Conservation (phyloP, 2,888 invertebrate species). For the Steinernema scapterisci region DNA sequence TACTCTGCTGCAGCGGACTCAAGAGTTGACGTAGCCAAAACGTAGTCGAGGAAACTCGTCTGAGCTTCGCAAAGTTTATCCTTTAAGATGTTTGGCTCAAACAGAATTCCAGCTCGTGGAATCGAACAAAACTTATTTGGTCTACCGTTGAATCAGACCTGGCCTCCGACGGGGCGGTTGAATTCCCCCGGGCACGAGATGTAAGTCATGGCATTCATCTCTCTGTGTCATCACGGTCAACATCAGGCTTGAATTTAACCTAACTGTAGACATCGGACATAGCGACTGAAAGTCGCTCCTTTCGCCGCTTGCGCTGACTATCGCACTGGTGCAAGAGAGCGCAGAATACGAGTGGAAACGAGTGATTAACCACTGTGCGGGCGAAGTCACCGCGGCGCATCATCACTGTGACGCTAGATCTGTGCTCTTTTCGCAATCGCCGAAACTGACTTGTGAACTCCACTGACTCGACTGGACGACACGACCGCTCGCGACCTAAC, state of each 20-base stretch:
- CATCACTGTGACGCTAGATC: too few species aligned
- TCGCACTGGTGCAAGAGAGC: slow-evolving; percentile 37
- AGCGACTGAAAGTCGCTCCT: background rate
- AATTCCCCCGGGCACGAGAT: background rate
- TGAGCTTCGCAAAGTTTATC: too few species aligned
- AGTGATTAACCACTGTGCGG: background rate
- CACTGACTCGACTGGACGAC: background rate
- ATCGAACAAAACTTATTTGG: background rate
- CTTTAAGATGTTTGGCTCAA: too few species aligned
- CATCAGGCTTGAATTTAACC: slow-evolving; percentile 29
- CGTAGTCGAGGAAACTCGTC: too few species aligned
- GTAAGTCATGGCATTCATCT: background rate
- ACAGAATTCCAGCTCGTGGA: too few species aligned
- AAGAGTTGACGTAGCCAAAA: too few species aligned
- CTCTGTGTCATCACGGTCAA: slow-evolving; percentile 17
- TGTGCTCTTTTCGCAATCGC: too few species aligned
- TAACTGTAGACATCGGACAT: slow-evolving; percentile 7
- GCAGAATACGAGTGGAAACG: background rate
- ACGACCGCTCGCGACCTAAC: too few species aligned
- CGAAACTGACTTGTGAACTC: too few species aligned
- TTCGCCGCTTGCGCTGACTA: background rate
- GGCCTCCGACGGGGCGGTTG: background rate
- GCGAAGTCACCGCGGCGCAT: too few species aligned
- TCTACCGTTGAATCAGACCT: slow-evolving; percentile 4
- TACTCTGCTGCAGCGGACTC: too few species aligned